Evolutionary conservation across 2,113 vertebrate species (phyloP).

Genomic region (Anarrhichthys ocellatus): DNA sequence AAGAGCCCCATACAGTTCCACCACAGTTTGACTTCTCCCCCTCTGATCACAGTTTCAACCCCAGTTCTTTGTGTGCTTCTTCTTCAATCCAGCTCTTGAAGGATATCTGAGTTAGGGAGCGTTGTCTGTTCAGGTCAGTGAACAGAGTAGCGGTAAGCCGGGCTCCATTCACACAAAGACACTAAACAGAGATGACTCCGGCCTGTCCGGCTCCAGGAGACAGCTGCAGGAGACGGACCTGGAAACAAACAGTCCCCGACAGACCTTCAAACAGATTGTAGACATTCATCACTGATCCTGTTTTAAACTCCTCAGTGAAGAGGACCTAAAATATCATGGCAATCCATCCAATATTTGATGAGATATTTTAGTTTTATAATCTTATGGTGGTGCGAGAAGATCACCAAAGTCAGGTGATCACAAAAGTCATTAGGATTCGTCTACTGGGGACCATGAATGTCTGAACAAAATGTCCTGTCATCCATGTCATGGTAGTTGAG

Average conservation of each 20-base stretch:
- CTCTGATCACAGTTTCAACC: constrained; percentile 14
- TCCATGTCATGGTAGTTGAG: not conserved
- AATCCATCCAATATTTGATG: not conserved
- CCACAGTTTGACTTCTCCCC: not conserved
- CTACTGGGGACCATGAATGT: not conserved
- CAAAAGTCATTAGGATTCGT: too few relatives aligned
- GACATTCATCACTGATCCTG: constrained; percentile 86
- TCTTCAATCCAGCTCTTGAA: not conserved
- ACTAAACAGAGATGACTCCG: constrained; percentile 92
- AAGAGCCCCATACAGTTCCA: not conserved
- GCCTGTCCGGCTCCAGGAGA: constrained; percentile 83
- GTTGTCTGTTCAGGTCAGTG: constrained; percentile 24
- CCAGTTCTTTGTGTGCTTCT: not conserved
- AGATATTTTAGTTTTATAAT: not conserved
- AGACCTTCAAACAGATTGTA: constrained; percentile 92
- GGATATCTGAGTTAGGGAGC: constrained; percentile 15
- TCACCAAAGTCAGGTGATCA: not conserved
- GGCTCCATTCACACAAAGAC: constrained; percentile 86
- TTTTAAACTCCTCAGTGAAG: constrained; percentile 83
- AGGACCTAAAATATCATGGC: constrained; percentile 75
- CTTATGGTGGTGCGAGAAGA: not conserved
- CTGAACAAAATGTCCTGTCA: not conserved
- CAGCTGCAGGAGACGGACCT: constrained; percentile 91
- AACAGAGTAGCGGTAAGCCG: not conserved
- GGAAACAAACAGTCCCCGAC: constrained; percentile 91